These are phyloP conservation scores for Oreortyx pictus DNA, from an alignment of 2,797 vertebrate genomes.

Conservation along the genomic window DNA sequence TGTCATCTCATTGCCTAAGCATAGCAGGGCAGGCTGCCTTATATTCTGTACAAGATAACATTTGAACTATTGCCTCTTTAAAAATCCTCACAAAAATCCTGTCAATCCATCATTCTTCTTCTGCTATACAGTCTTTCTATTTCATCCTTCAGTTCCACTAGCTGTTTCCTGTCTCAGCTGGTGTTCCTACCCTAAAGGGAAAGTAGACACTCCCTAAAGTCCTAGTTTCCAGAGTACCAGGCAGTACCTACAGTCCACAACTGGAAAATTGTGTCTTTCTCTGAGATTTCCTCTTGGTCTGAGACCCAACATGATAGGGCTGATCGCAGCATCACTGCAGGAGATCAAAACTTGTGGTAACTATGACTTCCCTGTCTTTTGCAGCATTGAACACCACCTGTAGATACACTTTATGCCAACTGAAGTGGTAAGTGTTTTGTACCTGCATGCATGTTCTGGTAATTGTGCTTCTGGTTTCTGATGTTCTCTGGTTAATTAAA, in stretches of 20 bases:
- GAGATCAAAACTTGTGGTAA: neutral
- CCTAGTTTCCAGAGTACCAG: neutral
- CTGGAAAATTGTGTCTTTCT: neutral
- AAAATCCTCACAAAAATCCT: neutral
- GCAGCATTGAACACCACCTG: neutral
- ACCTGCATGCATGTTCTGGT: rapidly evolving
- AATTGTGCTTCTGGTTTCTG: neutral
- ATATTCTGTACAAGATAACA: neutral
- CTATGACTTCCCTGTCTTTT: neutral
- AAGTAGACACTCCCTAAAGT: neutral
- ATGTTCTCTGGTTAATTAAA: neutral
- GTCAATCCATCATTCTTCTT: neutral
- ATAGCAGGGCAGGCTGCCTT: neutral
- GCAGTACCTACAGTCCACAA: neutral
- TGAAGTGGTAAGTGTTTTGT: rapidly evolving
- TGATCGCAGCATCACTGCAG: neutral
- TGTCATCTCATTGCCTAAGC: neutral
- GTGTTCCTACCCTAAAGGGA: neutral
- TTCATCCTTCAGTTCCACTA: neutral
- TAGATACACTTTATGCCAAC: rapidly evolving
- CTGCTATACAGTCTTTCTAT: neutral
- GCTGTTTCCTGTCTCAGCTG: neutral
- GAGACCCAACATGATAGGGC: neutral
- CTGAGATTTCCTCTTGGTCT: neutral
- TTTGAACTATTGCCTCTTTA: neutral